Percentiles rank a stretch among this genome's conserved stretches.
These are phyloP conservation scores for Tiaroga cobitis DNA, from an alignment of 2,797 vertebrate genomes.

Conservation along the genomic window DNA sequence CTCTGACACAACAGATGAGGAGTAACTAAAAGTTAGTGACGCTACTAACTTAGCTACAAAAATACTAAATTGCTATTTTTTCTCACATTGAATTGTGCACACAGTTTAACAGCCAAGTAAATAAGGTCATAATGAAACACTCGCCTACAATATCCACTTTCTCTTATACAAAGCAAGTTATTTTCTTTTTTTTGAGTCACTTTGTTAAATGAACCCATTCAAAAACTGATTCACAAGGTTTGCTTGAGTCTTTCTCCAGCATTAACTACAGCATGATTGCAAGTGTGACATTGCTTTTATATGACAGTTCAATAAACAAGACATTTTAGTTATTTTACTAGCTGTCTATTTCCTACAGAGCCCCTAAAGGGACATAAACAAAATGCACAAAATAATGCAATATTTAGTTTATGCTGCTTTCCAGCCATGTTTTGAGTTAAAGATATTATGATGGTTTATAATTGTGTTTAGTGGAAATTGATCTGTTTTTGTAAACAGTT, in stretches of 20 bases:
- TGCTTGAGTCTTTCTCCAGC: neutral
- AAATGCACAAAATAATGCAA: neutral
- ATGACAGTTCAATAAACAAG: neutral
- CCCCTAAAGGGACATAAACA: neutral
- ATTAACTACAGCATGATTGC: neutral
- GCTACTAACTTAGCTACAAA: no score
- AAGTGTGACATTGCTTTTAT: neutral
- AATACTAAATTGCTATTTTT: neutral
- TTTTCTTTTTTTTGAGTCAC: neutral
- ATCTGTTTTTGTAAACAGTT: no score
- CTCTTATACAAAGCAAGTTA: neutral
- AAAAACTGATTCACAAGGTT: neutral
- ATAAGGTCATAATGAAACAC: neutral
- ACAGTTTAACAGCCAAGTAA: neutral
- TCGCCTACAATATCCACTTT: neutral
- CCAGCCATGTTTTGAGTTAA: neutral
- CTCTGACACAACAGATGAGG: neutral
- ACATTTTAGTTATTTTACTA: neutral
- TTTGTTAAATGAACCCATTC: neutral
- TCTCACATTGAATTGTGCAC: neutral
- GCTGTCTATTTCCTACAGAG: neutral
- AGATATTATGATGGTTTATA: neutral
- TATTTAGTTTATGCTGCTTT: neutral
- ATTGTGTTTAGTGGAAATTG: neutral
- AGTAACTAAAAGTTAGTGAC: neutral